Evolutionary conservation across 2,797 vertebrate genomes (phyloP), one percentile per base, ranked within the genome.

Genomic region (Rhynchotus rufescens): DNA sequence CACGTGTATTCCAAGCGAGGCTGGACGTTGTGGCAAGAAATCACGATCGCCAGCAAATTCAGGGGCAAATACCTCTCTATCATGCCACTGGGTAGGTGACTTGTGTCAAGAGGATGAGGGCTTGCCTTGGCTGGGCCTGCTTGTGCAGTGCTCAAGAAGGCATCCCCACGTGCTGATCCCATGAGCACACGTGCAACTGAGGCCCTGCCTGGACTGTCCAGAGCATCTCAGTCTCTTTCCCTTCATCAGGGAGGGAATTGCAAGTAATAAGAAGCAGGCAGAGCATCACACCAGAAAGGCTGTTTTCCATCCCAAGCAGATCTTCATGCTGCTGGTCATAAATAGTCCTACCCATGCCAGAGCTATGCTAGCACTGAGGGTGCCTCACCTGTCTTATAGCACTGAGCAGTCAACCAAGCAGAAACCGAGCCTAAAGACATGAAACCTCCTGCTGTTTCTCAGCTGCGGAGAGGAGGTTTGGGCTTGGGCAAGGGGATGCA

Each of bases 11-110:
- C 99, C 94, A 98, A 97, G 93, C 97, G 98, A 80, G 99, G 99
- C 84, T 99, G 99, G 99, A 98, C 98, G 22, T 89, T 99, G 94
- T 99, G 99, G 99, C 99, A 99, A 97, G 99, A 99, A 96, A 99
- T 99, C 98, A 99, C 99, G 75, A 99, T 99, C 5, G 98, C 99
- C 96, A 99, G 99, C 99, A 99, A 99, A 97, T 99, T 99, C 97
- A 98, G 99, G 79, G 99, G 99, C 90, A 99, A 99, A 98, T 99
- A 99, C 97, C 98, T 99, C 97, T 99, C 99, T 93, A 99, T 99
- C 95, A 99, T 99, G 99, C 99, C 99, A 11, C 98, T 99, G 89
- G 99, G 99, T 99, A 97, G 98, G 98, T 96, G 9, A 44, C 23
- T 9, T 6, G 5, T 2, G 9, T 61, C 0, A 1, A 3, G 56